Percentiles rank a stretch among this genome's conserved stretches.
Evolutionary conservation across 23 tunicate species (phyloP).

Genomic region (Trididemnum miniatum): DNA sequence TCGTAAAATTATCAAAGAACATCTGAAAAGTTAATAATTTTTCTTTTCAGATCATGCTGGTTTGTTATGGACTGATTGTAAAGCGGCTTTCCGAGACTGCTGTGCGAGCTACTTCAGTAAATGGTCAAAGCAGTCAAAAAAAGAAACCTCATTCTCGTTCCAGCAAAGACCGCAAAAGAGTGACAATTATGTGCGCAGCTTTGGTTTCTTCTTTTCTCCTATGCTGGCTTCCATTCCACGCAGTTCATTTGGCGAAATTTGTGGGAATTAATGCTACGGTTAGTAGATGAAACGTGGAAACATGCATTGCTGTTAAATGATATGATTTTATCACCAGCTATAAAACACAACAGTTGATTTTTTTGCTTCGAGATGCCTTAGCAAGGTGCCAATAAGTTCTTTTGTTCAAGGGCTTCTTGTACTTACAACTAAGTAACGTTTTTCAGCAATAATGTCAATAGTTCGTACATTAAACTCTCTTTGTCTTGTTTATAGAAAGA

Average conservation of each 20-base stretch:
- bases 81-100: slow-evolving; percentile 6
- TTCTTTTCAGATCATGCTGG: slow-evolving; percentile 53
- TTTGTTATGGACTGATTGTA: slow-evolving; percentile 72
- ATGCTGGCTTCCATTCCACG: slow-evolving; percentile 83
- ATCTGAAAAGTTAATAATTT: too few species aligned
- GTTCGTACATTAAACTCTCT: neutral
- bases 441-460: too few species aligned
- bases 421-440: too few species aligned
- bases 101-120: neutral
- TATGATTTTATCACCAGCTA: too few species aligned
- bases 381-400: too few species aligned
- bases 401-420: too few species aligned
- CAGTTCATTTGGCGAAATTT: slow-evolving; percentile 59
- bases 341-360: too few species aligned
- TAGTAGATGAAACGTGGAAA: too few species aligned
- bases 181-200: slow-evolving; percentile 85
- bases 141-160: slow-evolving; percentile 43
- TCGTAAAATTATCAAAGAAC: too few species aligned
- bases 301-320: too few species aligned
- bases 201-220: slow-evolving; percentile 54
- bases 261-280: neutral
- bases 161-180: slow-evolving; percentile 58
- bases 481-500: neutral
- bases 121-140: neutral
- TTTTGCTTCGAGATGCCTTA: too few species aligned